These are phyloP conservation scores for Asobara japonica DNA, from an alignment of 1,140 invertebrate species.

Conservation along the genomic window DNA sequence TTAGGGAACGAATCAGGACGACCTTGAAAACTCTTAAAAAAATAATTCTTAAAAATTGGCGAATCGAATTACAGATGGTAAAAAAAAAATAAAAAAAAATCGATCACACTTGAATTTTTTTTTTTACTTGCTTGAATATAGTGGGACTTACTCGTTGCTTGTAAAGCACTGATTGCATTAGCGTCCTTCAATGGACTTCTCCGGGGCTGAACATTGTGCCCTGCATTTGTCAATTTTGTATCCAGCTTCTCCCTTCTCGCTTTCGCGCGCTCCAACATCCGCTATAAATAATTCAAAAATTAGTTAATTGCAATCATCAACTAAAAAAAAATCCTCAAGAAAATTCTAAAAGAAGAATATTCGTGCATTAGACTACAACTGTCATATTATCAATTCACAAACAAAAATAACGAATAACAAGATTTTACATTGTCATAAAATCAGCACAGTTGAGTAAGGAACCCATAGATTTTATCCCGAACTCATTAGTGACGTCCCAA, in stretches of 20 bases:
- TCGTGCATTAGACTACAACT: too few relatives aligned
- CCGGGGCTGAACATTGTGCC: constrained; percentile 56
- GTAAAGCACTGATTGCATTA: constrained; percentile 51
- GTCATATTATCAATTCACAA: too few relatives aligned
- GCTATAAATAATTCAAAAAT: constrained; percentile 49
- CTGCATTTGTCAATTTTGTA: constrained; percentile 60
- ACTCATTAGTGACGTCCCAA: too few relatives aligned
- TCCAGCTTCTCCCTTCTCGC: constrained; percentile 68
- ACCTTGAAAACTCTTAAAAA: too few relatives aligned
- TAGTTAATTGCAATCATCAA: not conserved
- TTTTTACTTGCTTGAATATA: not conserved
- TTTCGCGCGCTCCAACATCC: constrained; percentile 68
- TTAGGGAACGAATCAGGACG: too few relatives aligned
- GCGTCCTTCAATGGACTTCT: constrained; percentile 62
- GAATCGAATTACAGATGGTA: too few relatives aligned
- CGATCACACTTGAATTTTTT: not conserved
- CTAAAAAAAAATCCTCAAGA: not conserved
- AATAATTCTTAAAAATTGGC: too few relatives aligned
- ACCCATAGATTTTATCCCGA: too few relatives aligned
- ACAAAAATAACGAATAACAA: too few relatives aligned
- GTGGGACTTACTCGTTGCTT: constrained; percentile 51
- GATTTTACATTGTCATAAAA: too few relatives aligned
- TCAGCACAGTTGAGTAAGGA: too few relatives aligned
- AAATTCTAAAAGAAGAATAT: not conserved
- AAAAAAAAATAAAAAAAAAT: too few relatives aligned